Conservation (phyloP, 2,888 invertebrate species). For the Apotomis betuletana region DNA sequence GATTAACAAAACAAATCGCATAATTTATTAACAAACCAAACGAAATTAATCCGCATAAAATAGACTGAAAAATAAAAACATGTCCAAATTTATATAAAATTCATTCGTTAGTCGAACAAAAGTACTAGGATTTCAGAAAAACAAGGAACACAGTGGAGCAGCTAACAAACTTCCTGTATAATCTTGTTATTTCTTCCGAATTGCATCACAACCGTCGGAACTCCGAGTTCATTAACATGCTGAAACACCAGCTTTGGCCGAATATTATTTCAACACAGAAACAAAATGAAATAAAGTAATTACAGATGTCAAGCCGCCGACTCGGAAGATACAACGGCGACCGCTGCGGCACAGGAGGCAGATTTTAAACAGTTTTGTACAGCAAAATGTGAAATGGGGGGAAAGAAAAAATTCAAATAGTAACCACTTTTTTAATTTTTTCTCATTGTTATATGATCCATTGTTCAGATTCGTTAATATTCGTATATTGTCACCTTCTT, state of each 20-base stretch:
- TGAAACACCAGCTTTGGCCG: conserved; percentile 14
- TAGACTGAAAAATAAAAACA: too few species aligned
- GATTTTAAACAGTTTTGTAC: not conserved
- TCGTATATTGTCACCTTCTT: too few species aligned
- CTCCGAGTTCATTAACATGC: conserved; percentile 31
- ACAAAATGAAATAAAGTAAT: conserved; percentile 42
- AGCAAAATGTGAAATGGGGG: too few species aligned
- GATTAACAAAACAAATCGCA: too few species aligned
- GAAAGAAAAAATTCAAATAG: too few species aligned
- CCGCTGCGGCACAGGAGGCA: conserved; percentile 3
- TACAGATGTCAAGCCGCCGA: conserved; percentile 41
- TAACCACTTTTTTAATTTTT: too few species aligned
- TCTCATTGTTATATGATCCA: too few species aligned
- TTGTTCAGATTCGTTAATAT: too few species aligned
- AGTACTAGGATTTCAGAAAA: conserved; percentile 3
- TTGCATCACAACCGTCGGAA: conserved; percentile 14
- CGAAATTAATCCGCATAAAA: too few species aligned
- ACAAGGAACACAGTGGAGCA: not conserved
- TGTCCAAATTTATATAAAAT: too few species aligned
- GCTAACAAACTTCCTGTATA: conserved; percentile 10
- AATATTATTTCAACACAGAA: conserved; percentile 26
- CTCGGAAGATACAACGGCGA: conserved; percentile 36
- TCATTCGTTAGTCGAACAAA: not conserved
- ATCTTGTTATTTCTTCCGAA: conserved; percentile 8
- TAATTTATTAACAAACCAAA: too few species aligned